Percentiles rank a stretch among this genome's conserved stretches.
phyloP scores from a whole-genome alignment of 2,113 vertebrate genomes.

The Rhagologus leucostigma region DNA sequence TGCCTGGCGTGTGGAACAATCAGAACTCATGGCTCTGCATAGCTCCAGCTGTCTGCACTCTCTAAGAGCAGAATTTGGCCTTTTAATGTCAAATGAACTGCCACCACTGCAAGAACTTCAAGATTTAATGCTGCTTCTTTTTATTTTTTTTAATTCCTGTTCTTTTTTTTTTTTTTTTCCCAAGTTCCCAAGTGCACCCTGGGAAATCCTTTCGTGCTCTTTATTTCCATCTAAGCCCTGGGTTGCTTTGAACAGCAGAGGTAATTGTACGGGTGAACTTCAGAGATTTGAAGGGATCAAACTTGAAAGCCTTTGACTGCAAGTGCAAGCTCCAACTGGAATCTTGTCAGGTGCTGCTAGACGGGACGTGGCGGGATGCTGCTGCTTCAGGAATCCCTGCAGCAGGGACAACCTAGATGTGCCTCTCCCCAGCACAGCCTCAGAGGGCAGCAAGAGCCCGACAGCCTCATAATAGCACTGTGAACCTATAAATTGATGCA shows the following conservation, averaged over 20 bases:
- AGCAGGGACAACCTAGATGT: not conserved
- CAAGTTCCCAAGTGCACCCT: conserved; percentile 9
- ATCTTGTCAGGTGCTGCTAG: conserved; percentile 39
- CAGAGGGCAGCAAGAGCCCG: not conserved
- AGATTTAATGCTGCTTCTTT: not conserved
- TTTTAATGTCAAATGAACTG: not conserved
- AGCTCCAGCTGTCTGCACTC: not conserved
- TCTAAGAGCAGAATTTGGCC: not conserved
- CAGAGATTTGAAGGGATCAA: conserved; percentile 66
- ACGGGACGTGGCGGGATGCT: not conserved
- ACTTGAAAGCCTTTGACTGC: conserved; percentile 59
- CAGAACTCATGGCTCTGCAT: not conserved
- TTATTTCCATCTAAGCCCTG: conserved; percentile 59
- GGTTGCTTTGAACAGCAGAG: conserved; percentile 58
- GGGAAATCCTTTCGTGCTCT: conserved; percentile 54
- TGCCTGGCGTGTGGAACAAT: rapidly evolving
- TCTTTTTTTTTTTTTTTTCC: not conserved
- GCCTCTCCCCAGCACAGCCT: not conserved
- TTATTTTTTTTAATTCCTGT: not conserved
- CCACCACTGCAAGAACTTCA: not conserved
- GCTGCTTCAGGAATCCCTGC: not conserved
- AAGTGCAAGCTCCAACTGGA: conserved; percentile 64
- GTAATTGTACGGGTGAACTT: conserved; percentile 57
- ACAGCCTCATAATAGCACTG: not conserved
- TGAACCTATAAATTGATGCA: not conserved